Evolutionary conservation across 1,140 invertebrate species (phyloP), one percentile per base, ranked within the genome.

Genomic region (Monomorium pharaonis): DNA sequence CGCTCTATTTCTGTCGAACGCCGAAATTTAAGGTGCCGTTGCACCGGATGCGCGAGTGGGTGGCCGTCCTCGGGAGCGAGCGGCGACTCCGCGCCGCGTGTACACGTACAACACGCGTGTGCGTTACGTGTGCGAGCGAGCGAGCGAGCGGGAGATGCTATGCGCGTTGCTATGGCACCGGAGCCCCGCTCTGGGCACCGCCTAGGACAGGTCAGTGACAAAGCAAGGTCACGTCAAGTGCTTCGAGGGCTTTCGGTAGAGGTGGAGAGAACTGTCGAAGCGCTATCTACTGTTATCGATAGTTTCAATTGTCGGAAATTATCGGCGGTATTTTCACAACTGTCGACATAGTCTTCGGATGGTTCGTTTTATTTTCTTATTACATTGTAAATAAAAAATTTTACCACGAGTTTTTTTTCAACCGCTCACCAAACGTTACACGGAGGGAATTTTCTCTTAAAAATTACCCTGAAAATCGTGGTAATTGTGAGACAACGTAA

Each of bases 201-300:
- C 85, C 93, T 94, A 94, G 93, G 93, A 94, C 94, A 94, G 94
- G 94, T 95, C 94, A 95, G 94, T 95, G 93, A 95, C 94, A 94
- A 94, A 94, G 92, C 93, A 95, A 95, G 93, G 94, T 94, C 93
- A 92, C 86, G 81, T 89, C 89, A 90, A 90, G 89, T 90, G 89
- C 74, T 76, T 77, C 67, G 84, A 60, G 74, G 56, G 70, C 86
- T 69, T 83, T 51, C 87, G 54, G 67, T 75, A 63, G n/a, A n/a
- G n/a, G n/a, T n/a, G n/a, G n/a, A n/a, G n/a, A n/a, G n/a, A n/a
- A n/a, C n/a, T n/a, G n/a, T n/a, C n/a, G n/a, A n/a, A n/a, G n/a
- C n/a, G n/a, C n/a, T n/a, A n/a, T n/a, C n/a, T n/a, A n/a, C n/a
- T n/a, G n/a, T n/a, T n/a, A n/a, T n/a, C n/a, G n/a, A n/a, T n/a